Evolutionary conservation across 2,113 vertebrate genomes (phyloP), one percentile per base, ranked within the genome.

Genomic region (Lampris megalopsis): DNA sequence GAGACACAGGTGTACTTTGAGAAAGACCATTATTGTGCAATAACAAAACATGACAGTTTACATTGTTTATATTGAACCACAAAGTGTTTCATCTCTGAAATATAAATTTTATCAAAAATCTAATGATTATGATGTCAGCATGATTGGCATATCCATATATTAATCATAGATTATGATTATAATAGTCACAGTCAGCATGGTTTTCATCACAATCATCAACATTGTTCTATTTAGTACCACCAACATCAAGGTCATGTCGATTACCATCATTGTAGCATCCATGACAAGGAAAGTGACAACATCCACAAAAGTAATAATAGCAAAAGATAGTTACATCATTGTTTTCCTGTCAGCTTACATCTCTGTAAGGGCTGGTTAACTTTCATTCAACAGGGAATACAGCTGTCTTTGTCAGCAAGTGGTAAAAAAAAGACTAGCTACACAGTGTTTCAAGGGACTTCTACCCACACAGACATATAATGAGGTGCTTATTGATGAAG

Each of bases 361-460:
- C 40, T 71, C 65, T n/a, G 9, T 71, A 58, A 73, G 79, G 45
- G 82, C 61, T 67, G 9, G 58, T 67, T 67, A 65, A 47, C 43
- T 70, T 77, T 67, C 24, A 67, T 80, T 81, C 24, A 37, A 41
- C 24, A 52, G 43, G 11, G 69, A 71, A 83, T 71, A 57, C 48
- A 48, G 24, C 61, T 0, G 41, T 36, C 62, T 42, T 43, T 47
- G 37, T 45, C 43, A 48, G 65, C 45, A 63, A 52, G 6, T 1
- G 6, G 72, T 69, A 41, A 9, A 54, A 54, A 24, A 47, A 6
- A 63, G 38, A 74, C 64, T 42, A 35, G 13, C 8, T 47, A 13
- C 77, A 74, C 43, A 59, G 53, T 59, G 47, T 65, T 40, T 63
- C 42, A 52, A 40, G 8, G 75, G 59, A 64, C 70, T 66, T 60